Evolutionary conservation across 2,113 vertebrate species (phyloP), one percentile per base, ranked within the genome.

Genomic region (Atractosteus spatula): DNA sequence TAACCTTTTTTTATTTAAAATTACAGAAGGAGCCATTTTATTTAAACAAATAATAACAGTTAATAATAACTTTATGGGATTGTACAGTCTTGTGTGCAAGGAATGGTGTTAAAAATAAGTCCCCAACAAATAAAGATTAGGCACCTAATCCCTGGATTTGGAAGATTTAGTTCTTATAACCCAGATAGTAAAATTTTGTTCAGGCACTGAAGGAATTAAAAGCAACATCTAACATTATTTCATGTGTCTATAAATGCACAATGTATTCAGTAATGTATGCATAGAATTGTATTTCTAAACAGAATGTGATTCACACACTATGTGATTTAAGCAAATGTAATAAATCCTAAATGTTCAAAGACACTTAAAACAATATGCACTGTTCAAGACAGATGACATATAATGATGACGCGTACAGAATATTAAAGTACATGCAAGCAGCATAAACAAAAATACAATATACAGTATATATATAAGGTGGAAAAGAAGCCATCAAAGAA

Each of bases 91-190:
- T 59, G 12, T 59, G 4, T 59, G 57, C 14, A 6, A n/a, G 57
- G 5, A 59, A 59, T 2, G 10, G 57, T 59, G 11, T 8, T 59
- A 13, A 59, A 59, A 59, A 59, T 16, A 8, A 14, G 57, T 16
- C 57, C 12, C n/a, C 14, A 59, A 59, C 57, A 59, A 13, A 59
- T 59, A 59, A 14, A 59, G 57, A 59, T 59, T 7, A 59, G 11
- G 12, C 14, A 4, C 3, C 57, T 59, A 51, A 59, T 14, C 57
- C 57, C 12, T 5, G 57, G 57, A 59, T 59, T 59, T 59, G 3
- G n/a, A 59, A 59, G 57, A 59, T 59, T 55, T 59, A 59, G 10
- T 51, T 51, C 57, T 59, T 59, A 13, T 59, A n/a, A 59, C 57
- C 57, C 57, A 59, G 13, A 59, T 8, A 59, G 57, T 3, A 13